Conservation (phyloP, 2,797 vertebrate genomes). For the Gymnoscopelus microlampas region DNA sequence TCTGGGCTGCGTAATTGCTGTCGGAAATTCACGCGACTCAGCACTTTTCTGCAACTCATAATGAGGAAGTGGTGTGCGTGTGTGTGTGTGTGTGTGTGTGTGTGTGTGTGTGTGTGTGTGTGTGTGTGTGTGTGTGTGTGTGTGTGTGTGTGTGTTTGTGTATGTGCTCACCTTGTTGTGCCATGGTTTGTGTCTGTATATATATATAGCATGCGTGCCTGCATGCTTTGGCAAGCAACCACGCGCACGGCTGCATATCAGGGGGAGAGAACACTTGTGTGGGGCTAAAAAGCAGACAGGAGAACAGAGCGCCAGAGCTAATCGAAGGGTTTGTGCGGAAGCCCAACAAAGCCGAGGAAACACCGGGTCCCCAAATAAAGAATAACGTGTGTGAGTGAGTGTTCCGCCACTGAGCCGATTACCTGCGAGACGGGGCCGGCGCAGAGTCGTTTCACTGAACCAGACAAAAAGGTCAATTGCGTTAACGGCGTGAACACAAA, state of each 20-base stretch:
- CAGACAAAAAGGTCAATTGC: background rate
- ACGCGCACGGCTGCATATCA: no score
- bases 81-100: constrained; percentile 23
- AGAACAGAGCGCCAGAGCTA: no score
- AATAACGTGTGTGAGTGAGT: background rate
- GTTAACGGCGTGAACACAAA: constrained; percentile 2
- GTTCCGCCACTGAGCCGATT: constrained; percentile 9
- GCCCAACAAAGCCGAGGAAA: constrained; percentile 25
- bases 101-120: background rate
- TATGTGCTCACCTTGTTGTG: background rate
- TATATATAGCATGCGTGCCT: no score
- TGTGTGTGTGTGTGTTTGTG: no score
- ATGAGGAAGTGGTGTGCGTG: constrained; percentile 43
- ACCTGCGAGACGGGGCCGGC: background rate
- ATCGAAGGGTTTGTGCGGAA: constrained; percentile 12
- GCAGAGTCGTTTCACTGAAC: background rate
- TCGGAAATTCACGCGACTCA: constrained; percentile 54
- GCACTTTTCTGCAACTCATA: constrained; percentile 61
- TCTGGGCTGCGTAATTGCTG: constrained; percentile 68
- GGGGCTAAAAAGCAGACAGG: no score
- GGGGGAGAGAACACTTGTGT: no score
- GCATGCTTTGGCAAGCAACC: no score
- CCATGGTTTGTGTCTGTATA: no score
- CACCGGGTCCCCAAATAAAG: background rate
- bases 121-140: background rate